Percentiles rank a stretch among this genome's conserved stretches.
Conservation (phyloP, 2,113 vertebrate species). For the Propithecus coquereli region DNA sequence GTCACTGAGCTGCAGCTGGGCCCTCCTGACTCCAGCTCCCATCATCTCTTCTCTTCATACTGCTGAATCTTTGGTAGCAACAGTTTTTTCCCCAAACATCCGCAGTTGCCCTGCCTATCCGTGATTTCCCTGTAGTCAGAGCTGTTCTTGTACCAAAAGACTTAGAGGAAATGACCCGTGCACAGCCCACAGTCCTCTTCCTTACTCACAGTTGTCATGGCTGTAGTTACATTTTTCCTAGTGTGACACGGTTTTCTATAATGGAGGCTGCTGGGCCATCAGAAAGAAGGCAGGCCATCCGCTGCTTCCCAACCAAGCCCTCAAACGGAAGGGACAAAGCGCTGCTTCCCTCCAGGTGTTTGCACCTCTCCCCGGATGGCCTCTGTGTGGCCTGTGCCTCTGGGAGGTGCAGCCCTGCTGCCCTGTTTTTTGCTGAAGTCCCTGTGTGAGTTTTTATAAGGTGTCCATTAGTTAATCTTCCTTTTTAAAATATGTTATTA, state of each 20-base stretch:
- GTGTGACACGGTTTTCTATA: not conserved
- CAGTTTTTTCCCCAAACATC: not conserved
- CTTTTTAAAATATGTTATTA: not conserved
- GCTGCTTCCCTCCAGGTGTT: not conserved
- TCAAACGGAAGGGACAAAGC: not conserved
- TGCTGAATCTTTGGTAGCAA: not conserved
- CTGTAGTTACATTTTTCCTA: rapidly evolving
- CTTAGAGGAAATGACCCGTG: not conserved
- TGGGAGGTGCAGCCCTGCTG: rapidly evolving
- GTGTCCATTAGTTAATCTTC: not conserved
- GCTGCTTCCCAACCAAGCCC: not conserved
- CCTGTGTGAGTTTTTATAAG: not conserved
- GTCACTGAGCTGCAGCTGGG: not conserved
- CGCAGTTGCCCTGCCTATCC: not conserved
- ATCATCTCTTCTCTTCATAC: too few species aligned
- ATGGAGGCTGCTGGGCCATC: not conserved
- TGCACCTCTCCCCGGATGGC: not conserved
- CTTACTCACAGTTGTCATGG: not conserved
- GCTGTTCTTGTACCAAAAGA: not conserved
- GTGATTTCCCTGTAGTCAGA: not conserved
- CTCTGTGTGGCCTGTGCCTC: not conserved
- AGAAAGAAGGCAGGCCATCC: not conserved
- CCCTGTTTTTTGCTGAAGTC: rapidly evolving
- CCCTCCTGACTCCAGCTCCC: not conserved
- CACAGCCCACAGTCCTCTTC: not conserved